These are phyloP conservation scores for Aplidium turbinatum DNA, from an alignment of 23 tunicate species.

Conservation along the genomic window DNA sequence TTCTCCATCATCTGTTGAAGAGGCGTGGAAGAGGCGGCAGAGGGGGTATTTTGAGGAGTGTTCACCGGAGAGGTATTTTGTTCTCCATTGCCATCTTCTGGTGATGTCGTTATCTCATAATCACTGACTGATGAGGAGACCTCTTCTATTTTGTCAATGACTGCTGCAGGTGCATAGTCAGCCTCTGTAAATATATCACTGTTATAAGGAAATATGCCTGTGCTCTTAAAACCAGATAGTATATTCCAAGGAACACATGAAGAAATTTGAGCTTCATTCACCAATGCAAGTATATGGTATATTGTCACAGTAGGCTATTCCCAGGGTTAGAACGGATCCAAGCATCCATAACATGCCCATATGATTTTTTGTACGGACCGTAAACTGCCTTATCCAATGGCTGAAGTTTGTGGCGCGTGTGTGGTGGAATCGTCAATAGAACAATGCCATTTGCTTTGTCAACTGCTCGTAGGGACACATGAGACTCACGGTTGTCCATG, in stretches of 20 bases:
- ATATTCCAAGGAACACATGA: constrained; percentile 27
- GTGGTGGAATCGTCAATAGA: constrained; percentile 18
- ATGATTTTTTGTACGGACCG: constrained; percentile 2
- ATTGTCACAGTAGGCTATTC: constrained; percentile 15
- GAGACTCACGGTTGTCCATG: neutral
- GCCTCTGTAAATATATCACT: constrained; percentile 16
- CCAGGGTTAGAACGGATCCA: constrained; percentile 31
- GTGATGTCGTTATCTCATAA: too few species aligned
- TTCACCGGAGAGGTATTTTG: too few species aligned
- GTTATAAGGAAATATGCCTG: constrained; percentile 32
- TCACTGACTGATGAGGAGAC: too few species aligned
- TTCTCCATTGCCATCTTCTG: too few species aligned
- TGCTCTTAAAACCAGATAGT: constrained; percentile 12
- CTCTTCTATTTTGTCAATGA: too few species aligned
- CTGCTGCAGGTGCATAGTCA: too few species aligned
- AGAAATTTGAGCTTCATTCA: constrained; percentile 5
- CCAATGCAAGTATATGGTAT: constrained; percentile 17
- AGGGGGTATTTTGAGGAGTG: too few species aligned
- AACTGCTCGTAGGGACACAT: neutral
- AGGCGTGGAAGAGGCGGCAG: too few species aligned
- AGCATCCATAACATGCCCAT: constrained; percentile 13
- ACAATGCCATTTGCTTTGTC: neutral
- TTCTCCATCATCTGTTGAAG: too few species aligned
- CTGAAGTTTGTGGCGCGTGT: constrained; percentile 1
- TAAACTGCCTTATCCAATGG: constrained; percentile 9